These are phyloP conservation scores for Podarcis muralis DNA, from an alignment of 2,113 vertebrate genomes.

Conservation along the genomic window DNA sequence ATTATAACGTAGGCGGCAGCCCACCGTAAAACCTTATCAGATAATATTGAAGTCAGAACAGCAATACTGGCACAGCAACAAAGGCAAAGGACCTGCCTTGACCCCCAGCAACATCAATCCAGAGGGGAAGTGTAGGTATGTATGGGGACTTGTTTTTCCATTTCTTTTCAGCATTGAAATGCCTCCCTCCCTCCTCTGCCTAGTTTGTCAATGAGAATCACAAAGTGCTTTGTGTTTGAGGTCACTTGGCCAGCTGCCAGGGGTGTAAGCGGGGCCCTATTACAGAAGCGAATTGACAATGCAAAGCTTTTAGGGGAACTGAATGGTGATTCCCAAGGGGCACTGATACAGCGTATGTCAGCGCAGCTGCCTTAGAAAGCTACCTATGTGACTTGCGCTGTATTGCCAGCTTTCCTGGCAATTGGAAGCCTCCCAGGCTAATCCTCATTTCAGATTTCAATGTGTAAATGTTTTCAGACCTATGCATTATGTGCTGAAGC, in stretches of 20 bases:
- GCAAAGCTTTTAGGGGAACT: conserved; percentile 58
- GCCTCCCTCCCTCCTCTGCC: conserved; percentile 40
- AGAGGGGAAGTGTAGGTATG: conserved; percentile 30
- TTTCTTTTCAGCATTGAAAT: conserved; percentile 22
- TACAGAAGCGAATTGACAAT: conserved; percentile 61
- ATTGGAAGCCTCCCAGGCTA: conserved; percentile 40
- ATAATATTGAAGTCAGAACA: background rate
- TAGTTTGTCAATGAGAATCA: conserved; percentile 53
- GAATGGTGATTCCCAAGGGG: conserved; percentile 59
- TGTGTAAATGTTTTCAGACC: conserved; percentile 11
- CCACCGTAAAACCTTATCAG: background rate
- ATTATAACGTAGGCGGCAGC: background rate
- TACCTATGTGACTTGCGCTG: conserved; percentile 49
- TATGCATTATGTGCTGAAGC: background rate
- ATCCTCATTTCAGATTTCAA: conserved; percentile 36
- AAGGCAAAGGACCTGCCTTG: conserved; percentile 7
- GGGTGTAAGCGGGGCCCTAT: conserved; percentile 55
- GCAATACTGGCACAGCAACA: background rate
- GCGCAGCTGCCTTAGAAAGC: conserved; percentile 49
- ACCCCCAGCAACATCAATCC: conserved; percentile 43
- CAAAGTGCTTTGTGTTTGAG: conserved; percentile 52
- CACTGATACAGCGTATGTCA: conserved; percentile 46
- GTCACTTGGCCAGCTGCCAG: conserved; percentile 55
- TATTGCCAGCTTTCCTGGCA: conserved; percentile 49
- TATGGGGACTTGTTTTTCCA: background rate